A percentile compares a stretch with the other conserved stretches of the same genome.
Evolutionary conservation across 2,888 invertebrate genomes (phyloP).

Genomic region (Boloria euphrosyne): DNA sequence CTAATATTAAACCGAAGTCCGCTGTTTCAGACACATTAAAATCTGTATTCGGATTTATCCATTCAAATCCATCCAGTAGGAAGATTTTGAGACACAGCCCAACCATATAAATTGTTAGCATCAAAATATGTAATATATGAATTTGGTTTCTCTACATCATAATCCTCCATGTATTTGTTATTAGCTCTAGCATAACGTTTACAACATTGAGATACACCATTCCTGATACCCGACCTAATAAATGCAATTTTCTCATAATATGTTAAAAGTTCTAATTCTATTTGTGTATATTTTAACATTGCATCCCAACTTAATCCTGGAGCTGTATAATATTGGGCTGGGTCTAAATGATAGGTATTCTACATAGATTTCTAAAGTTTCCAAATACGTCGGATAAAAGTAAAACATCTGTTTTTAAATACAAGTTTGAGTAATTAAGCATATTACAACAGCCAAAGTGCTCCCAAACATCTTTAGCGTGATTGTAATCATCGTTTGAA

Average conservation of each 20-base stretch:
- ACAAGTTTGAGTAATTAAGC: conserved; percentile 46
- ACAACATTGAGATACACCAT: conserved; percentile 42
- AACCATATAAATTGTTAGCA: conserved; percentile 54
- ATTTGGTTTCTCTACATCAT: conserved; percentile 36
- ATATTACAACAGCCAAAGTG: conserved; percentile 39
- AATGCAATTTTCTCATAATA: conserved; percentile 39
- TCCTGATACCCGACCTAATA: conserved; percentile 40
- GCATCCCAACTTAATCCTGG: conserved; percentile 46
- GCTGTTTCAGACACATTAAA: conserved; percentile 2
- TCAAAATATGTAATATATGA: conserved; percentile 51
- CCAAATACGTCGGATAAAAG: conserved; percentile 52
- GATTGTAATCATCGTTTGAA: background rate
- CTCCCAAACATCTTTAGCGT: background rate
- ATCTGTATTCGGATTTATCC: conserved; percentile 38
- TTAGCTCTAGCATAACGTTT: conserved; percentile 49
- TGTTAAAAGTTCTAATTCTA: conserved; percentile 38
- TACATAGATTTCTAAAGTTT: conserved; percentile 49
- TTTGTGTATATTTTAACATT: conserved; percentile 40
- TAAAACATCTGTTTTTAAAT: conserved; percentile 48
- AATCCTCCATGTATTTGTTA: conserved; percentile 46
- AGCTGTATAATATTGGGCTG: conserved; percentile 44
- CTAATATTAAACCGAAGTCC: conserved; percentile 44
- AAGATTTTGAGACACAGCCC: conserved; percentile 50
- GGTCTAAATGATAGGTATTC: conserved; percentile 43
- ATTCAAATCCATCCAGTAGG: conserved; percentile 46